These are phyloP conservation scores for Sclerodermus sp. DNA, from an alignment of 2,888 invertebrate species.

Conservation along the genomic window DNA sequence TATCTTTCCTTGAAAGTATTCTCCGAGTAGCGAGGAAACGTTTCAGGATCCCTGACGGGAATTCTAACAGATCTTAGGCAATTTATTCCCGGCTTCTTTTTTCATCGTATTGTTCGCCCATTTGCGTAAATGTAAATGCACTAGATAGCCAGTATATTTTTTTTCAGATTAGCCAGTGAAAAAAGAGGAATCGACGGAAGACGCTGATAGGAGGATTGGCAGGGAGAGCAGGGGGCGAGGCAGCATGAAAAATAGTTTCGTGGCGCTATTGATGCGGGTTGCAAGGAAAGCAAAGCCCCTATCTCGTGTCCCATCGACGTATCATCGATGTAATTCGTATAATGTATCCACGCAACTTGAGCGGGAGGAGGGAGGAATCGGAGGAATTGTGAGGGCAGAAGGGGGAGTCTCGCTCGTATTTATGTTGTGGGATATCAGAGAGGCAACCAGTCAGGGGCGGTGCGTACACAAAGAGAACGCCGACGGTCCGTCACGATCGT, in stretches of 20 bases:
- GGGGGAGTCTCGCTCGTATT: slow-evolving; percentile 16
- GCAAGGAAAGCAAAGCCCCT: slow-evolving; percentile 25
- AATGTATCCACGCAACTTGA: slow-evolving; percentile 28
- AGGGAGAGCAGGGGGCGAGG: slow-evolving; percentile 9
- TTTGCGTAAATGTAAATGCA: too few relatives aligned
- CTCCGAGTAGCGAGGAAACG: too few relatives aligned
- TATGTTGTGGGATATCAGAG: slow-evolving; percentile 29
- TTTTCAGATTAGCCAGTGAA: too few relatives aligned
- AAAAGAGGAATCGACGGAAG: slow-evolving; percentile 10
- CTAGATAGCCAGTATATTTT: too few relatives aligned
- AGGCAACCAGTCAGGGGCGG: slow-evolving; percentile 28
- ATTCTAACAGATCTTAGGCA: too few relatives aligned
- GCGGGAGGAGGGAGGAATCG: background rate
- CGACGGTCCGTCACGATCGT: slow-evolving; percentile 40
- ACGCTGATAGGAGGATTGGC: slow-evolving; percentile 3
- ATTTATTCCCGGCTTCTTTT: too few relatives aligned
- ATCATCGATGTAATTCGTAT: slow-evolving; percentile 41
- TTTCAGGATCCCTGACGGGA: too few relatives aligned
- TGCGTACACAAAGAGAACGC: slow-evolving; percentile 37
- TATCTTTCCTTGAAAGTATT: too few relatives aligned
- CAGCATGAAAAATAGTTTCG: slow-evolving; percentile 34
- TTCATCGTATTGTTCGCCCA: too few relatives aligned
- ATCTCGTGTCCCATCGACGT: slow-evolving; percentile 37
- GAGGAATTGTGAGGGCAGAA: background rate
- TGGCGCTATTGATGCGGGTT: slow-evolving; percentile 25